These are phyloP conservation scores for Eupithecia pulchellata DNA, from an alignment of 2,888 invertebrate genomes.

Conservation along the genomic window DNA sequence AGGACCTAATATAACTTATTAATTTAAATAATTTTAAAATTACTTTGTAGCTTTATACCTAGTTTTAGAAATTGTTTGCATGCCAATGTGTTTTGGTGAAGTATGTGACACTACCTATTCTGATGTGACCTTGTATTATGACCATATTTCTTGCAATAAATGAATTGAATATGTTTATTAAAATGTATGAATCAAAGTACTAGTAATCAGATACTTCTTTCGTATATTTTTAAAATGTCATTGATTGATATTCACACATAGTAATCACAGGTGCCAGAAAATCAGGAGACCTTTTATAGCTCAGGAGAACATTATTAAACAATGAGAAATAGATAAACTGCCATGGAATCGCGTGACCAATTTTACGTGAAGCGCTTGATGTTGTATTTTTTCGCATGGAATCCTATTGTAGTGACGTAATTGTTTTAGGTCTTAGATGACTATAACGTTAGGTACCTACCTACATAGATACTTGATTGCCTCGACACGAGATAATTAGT, in stretches of 20 bases:
- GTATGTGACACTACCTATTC: too few species aligned
- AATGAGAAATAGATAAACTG: not conserved
- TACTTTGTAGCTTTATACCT: too few species aligned
- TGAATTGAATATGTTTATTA: not conserved
- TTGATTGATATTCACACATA: not conserved
- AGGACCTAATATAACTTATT: too few species aligned
- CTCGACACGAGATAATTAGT: slow-evolving; percentile 37
- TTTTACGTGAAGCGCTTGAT: not conserved
- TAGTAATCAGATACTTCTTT: not conserved
- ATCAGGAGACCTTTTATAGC: not conserved
- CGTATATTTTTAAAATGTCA: not conserved
- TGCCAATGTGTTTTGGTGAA: too few species aligned
- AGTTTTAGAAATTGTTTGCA: too few species aligned
- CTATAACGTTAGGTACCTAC: not conserved
- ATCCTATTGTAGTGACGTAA: not conserved
- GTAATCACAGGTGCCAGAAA: not conserved
- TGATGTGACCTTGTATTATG: too few species aligned
- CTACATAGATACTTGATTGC: slow-evolving; percentile 16
- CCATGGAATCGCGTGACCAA: not conserved
- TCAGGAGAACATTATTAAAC: not conserved
- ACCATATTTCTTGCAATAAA: too few species aligned
- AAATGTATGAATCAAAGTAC: not conserved
- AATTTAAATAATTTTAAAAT: too few species aligned
- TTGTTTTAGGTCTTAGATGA: not conserved
- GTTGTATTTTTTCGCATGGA: not conserved